phyloP scores from a whole-genome alignment of 2,113 vertebrate species.

The Potamarius usumacintae region DNA sequence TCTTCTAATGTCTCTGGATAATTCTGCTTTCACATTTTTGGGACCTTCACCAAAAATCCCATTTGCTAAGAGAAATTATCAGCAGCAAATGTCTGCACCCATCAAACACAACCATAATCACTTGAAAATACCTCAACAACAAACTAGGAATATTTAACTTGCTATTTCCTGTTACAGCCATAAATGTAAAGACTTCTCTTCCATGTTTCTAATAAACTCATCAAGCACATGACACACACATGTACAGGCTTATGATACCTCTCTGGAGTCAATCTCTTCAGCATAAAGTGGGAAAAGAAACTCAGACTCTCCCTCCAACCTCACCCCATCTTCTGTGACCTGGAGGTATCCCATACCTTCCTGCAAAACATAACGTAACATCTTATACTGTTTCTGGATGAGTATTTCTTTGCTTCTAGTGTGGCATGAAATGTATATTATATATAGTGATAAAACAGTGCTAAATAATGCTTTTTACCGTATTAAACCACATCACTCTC shows the following conservation, averaged over 20 bases:
- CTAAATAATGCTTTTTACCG: slow-evolving; percentile 71
- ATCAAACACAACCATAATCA: slow-evolving; percentile 8
- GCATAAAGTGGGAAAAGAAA: slow-evolving; percentile 92
- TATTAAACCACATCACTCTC: slow-evolving; percentile 97
- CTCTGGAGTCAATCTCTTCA: slow-evolving; percentile 91
- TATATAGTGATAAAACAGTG: neutral
- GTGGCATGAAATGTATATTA: neutral
- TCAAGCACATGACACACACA: neutral
- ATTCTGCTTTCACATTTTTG: neutral
- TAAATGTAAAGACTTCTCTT: neutral
- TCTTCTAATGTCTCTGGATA: neutral
- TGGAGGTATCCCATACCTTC: slow-evolving; percentile 90
- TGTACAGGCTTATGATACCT: slow-evolving; percentile 72
- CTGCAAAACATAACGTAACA: slow-evolving; percentile 64
- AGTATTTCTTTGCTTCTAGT: neutral
- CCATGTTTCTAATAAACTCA: neutral
- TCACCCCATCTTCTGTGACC: slow-evolving; percentile 84
- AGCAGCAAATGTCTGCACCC: neutral
- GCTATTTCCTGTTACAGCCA: neutral
- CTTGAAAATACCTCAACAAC: slow-evolving; percentile 12
- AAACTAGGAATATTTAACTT: slow-evolving; percentile 24
- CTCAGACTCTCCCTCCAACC: slow-evolving; percentile 92
- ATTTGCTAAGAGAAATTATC: neutral
- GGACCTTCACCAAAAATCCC: neutral
- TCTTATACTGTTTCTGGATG: neutral